Evolutionary conservation across 2,797 vertebrate genomes (phyloP), one percentile per base, ranked within the genome.

Genomic region (Antrozous pallidus): DNA sequence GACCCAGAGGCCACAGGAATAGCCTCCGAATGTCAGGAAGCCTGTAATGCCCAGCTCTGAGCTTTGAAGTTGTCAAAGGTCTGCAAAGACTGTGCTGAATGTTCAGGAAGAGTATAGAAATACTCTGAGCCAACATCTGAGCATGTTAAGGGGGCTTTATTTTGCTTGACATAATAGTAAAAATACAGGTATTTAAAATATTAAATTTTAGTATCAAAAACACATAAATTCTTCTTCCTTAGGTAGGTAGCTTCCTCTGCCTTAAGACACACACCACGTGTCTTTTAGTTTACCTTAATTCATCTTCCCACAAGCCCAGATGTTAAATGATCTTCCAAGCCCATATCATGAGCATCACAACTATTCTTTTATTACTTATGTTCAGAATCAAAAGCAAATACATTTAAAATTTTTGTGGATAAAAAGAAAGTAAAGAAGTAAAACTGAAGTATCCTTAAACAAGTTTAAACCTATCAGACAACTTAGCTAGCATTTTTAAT

Each of bases 331-430:
- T 16, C 20, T 40, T 12, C 56, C 3, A 8, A 24, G 22, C 33
- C 1, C 0, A 5, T 0, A 1, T 4, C 1, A 22, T 31, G n/a
- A 36, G 33, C 2, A 6, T 33, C 38, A 0, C 38, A 1, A n/a
- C 40, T 16, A 0, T 24, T 28, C 42, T n/a, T 51, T 14, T 3
- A 17, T 58, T 10, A 36, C 31, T 40, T 8, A 1, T 1, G 38
- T 24, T 78, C 20, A 3, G 36, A 47, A 2, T 45, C 9, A 54
- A 36, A n/a, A 28, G 6, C 24, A 1, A 3, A 45, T 9, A 13
- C 4, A 0, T 58, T 58, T 58, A 58, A 58, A 58, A 28, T 13
- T 58, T 58, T 58, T 58, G 56, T 58, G 12, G 56, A 31, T 58
- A 58, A 58, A 58, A 58, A 28, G 54, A 26, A 56, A 56, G 22